Base-by-base conservation (phyloP, 2,797 vertebrate genomes). In the Lacerta viridis region DNA sequence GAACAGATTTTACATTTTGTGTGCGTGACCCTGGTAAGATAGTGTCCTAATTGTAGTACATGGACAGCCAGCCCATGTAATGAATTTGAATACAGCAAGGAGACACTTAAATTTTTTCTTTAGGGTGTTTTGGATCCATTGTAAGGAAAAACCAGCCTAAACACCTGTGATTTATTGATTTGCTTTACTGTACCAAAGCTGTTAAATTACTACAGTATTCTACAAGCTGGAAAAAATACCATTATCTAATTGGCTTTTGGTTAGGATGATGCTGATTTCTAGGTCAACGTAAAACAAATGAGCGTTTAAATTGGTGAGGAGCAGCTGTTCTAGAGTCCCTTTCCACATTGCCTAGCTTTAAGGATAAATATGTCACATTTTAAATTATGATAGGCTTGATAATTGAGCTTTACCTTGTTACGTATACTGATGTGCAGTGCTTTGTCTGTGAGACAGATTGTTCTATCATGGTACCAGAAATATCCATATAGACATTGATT, bases 241-340 rank as follows among this genome's bases (percentile, higher is more conserved):
- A 93, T 96, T 96, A 96, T 94, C 92, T 95, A 95, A 96, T 95
- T 96, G 94, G 94, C 94, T 96, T 96, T 95, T 96, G 93, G 93
- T 95, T 95, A 91, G 92, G 88, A 95, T 92, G 92, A 94, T 95
- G 91, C 94, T 96, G 95, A 95, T 96, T 96, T 95, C 95, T 96
- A 95, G 96, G 95, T 96, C 95, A 96, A 79, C 94, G 88, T 95
- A 93, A 96, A 96, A 95, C 94, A 96, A 96, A 96, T 91, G 91
- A 96, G 92, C 90, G 93, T 94, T 95, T 95, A 96, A 95, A 94
- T 92, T 96, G 94, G 95, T 92, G 90, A 95, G 92, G 92, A 96
- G 91, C 95, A 96, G 95, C 94, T 96, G 95, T 95, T 95, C 90
- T 89, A 91, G 91, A 94, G 88, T 89, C 88, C 92, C 91, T 93